A percentile compares a stretch with the other conserved stretches of the same genome.
Evolutionary conservation across 2,888 invertebrate species (phyloP).

Genomic region (Venustoraphidia nigricollis): DNA sequence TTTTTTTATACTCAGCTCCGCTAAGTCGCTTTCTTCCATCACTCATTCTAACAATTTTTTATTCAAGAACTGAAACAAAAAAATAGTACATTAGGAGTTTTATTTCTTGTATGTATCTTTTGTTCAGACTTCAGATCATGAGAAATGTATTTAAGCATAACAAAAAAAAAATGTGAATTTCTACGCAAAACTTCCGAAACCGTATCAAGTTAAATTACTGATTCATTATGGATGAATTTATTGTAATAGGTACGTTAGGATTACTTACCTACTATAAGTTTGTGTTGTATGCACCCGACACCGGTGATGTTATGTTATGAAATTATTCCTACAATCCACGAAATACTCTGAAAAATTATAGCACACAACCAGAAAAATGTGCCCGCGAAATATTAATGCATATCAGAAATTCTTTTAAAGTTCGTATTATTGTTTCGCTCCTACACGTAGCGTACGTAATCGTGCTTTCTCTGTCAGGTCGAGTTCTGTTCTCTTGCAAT

Average conservation of each 20-base stretch:
- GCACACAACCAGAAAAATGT: slow-evolving; percentile 6
- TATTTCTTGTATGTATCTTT: too few relatives aligned
- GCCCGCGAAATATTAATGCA: slow-evolving; percentile 3
- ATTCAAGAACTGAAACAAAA: slow-evolving; percentile 10
- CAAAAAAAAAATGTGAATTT: slow-evolving; percentile 3
- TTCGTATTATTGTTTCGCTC: too few relatives aligned
- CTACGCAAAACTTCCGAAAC: slow-evolving; percentile 3
- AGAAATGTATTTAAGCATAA: slow-evolving; percentile 1
- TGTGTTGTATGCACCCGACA: too few relatives aligned
- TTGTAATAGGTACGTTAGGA: too few relatives aligned
- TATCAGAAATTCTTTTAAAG: too few relatives aligned
- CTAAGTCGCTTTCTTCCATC: slow-evolving; percentile 8
- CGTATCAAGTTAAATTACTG: slow-evolving; percentile 2
- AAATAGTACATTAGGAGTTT: slow-evolving; percentile 5
- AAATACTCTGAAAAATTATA: slow-evolving; percentile 4
- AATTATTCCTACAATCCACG: slow-evolving; percentile 5
- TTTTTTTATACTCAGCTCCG: slow-evolving; percentile 9
- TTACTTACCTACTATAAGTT: slow-evolving; percentile 1
- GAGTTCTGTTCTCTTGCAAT: too few relatives aligned
- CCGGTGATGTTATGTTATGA: slow-evolving; percentile 5
- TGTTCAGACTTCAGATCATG: too few relatives aligned
- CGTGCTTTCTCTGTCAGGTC: too few relatives aligned
- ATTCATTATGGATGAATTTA: slow-evolving; percentile 3
- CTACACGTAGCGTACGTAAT: too few relatives aligned
- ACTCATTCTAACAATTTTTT: slow-evolving; percentile 8